These are phyloP conservation scores for Cheilosia urbana DNA, from an alignment of 2,888 invertebrate genomes.

Conservation along the genomic window DNA sequence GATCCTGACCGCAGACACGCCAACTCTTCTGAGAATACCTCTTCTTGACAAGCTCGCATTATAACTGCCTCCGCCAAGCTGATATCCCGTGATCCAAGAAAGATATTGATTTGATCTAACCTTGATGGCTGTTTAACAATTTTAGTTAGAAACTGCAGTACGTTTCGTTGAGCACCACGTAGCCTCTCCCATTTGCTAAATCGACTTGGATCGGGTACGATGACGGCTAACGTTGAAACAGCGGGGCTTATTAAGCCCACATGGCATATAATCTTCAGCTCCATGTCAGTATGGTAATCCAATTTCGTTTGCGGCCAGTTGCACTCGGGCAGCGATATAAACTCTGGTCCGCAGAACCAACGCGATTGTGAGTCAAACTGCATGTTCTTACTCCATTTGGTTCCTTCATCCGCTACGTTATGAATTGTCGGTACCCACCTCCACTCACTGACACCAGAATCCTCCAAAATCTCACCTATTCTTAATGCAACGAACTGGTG, in stretches of 20 bases:
- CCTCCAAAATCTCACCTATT: too few species aligned
- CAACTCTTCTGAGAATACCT: conserved; percentile 19
- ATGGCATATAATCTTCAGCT: conserved; percentile 1
- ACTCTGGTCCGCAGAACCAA: too few species aligned
- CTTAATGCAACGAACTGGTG: too few species aligned
- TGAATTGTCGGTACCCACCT: too few species aligned
- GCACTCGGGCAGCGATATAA: too few species aligned
- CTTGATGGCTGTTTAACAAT: background rate
- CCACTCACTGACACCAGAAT: too few species aligned
- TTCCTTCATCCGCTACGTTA: too few species aligned
- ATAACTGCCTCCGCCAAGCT: too few species aligned
- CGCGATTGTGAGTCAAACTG: too few species aligned
- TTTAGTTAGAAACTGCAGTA: background rate
- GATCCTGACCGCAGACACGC: background rate
- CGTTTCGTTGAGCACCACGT: background rate
- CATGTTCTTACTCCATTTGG: too few species aligned
- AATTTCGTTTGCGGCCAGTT: too few species aligned
- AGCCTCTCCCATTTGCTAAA: conserved; percentile 50
- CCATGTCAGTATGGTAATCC: too few species aligned
- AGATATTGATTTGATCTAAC: background rate
- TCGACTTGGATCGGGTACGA: conserved; percentile 27
- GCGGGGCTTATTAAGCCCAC: background rate
- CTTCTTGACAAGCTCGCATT: conserved; percentile 24
- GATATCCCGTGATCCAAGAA: background rate
- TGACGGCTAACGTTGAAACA: background rate